Evolutionary conservation across 2,888 invertebrate species (phyloP).

Genomic region (Tiliacea aurago): DNA sequence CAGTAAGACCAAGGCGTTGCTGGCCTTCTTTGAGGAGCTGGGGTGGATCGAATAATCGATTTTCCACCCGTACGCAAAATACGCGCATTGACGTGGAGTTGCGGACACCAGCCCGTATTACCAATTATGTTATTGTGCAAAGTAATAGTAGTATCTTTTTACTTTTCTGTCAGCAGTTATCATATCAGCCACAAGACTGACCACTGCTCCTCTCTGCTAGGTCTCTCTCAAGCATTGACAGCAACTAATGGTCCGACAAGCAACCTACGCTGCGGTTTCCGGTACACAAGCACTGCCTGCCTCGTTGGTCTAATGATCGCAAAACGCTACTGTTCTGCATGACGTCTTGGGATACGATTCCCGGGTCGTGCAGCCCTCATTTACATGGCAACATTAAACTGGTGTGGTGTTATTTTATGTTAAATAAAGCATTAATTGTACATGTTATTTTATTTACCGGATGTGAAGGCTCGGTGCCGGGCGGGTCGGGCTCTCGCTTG

Average conservation of each 20-base stretch:
- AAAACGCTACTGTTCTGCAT: neutral
- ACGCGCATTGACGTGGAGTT: too few relatives aligned
- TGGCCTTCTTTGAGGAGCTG: too few relatives aligned
- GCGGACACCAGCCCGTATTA: too few relatives aligned
- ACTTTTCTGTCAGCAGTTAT: neutral
- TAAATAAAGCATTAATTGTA: neutral
- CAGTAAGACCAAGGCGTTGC: too few relatives aligned
- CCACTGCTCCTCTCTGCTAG: too few relatives aligned
- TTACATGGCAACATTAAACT: too few relatives aligned
- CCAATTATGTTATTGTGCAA: too few relatives aligned
- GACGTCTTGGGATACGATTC: neutral
- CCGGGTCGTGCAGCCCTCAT: neutral
- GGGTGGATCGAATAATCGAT: too few relatives aligned
- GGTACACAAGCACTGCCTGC: neutral
- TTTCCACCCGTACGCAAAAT: too few relatives aligned
- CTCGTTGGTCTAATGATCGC: neutral
- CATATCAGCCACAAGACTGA: neutral
- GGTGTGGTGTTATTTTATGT: neutral
- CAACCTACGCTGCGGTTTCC: neutral
- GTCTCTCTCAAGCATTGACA: too few relatives aligned
- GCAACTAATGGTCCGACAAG: too few relatives aligned
- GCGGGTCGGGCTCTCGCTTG: constrained; percentile 90
- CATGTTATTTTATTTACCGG: constrained; percentile 63
- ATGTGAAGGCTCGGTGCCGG: constrained; percentile 88
- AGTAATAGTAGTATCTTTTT: neutral